Evolutionary conservation across 64 coral and sea anemone genomes (phyloP).

Genomic region (Orbicella faveolata): DNA sequence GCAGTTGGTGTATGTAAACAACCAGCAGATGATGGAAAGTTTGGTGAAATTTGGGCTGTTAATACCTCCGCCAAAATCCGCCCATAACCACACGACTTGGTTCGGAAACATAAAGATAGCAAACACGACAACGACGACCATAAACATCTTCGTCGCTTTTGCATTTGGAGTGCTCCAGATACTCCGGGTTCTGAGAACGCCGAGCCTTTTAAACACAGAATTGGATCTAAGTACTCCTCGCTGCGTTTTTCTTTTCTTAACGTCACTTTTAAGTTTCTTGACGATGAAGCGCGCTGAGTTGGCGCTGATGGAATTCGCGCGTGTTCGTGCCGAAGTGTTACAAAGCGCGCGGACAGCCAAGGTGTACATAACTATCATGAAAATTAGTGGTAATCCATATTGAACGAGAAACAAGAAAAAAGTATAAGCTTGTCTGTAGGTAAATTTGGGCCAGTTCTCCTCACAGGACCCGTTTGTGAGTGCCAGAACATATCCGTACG

Average conservation of each 20-base stretch:
- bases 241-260: not conserved
- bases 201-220: not conserved
- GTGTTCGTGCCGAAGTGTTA: not conserved
- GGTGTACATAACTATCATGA: constrained; percentile 39
- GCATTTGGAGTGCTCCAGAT: constrained; percentile 37
- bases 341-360: constrained; percentile 14
- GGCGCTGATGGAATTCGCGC: not conserved
- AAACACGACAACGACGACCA: constrained; percentile 48
- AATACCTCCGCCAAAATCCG: constrained; percentile 45
- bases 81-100: constrained; percentile 67
- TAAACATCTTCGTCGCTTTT: constrained; percentile 64
- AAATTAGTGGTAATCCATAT: constrained; percentile 37
- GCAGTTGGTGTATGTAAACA: constrained; percentile 62
- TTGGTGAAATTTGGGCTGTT: constrained; percentile 20
- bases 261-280: not conserved
- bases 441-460: constrained; percentile 24
- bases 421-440: constrained; percentile 50
- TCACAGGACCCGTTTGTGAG: constrained; percentile 12
- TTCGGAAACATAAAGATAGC: constrained; percentile 72
- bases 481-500: constrained; percentile 37
- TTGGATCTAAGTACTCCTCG: not conserved
- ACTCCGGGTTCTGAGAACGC: not conserved
- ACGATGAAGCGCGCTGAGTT: not conserved
- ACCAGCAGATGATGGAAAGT: constrained; percentile 54
- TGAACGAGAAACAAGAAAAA: constrained; percentile 49